Evolutionary conservation across 2,797 vertebrate species (phyloP).

Genomic region (Microctenopoma lineatum): DNA sequence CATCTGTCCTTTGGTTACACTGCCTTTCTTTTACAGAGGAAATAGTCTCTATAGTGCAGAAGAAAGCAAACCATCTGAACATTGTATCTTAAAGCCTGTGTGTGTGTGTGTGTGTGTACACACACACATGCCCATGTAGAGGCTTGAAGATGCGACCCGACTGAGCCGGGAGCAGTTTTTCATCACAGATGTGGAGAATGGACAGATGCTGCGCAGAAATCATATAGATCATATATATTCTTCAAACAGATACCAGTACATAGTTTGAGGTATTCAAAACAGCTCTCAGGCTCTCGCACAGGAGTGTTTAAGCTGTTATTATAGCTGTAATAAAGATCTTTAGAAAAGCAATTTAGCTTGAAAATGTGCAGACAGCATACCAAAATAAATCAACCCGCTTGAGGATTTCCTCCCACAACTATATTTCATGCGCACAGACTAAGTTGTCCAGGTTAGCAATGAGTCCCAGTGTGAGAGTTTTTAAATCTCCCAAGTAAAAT

Average conservation of each 20-base stretch:
- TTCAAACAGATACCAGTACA: conserved; percentile 11
- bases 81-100: conserved; percentile 8
- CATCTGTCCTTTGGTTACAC: conserved; percentile 41
- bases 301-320: conserved; percentile 42
- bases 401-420: conserved; percentile 41
- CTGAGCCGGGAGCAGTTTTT: conserved; percentile 13
- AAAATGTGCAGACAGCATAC: conserved; percentile 33
- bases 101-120: not conserved
- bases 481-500: conserved; percentile 48
- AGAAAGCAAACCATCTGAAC: conserved; percentile 40
- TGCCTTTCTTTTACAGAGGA: conserved; percentile 23
- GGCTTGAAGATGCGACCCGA: conserved; percentile 2
- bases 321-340: conserved; percentile 26
- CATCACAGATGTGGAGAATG: not conserved
- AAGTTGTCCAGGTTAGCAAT: conserved; percentile 35
- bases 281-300: not conserved
- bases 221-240: conserved; percentile 3
- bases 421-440: conserved; percentile 47
- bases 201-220: not conserved
- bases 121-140: not conserved
- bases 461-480: conserved; percentile 41
- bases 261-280: conserved; percentile 28
- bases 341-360: conserved; percentile 16
- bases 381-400: conserved; percentile 36
- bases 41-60: conserved; percentile 29